Percentiles rank a stretch among this genome's conserved stretches.
These are phyloP conservation scores for Drosophila obscura DNA, from an alignment of 1,140 invertebrate species.

Conservation along the genomic window DNA sequence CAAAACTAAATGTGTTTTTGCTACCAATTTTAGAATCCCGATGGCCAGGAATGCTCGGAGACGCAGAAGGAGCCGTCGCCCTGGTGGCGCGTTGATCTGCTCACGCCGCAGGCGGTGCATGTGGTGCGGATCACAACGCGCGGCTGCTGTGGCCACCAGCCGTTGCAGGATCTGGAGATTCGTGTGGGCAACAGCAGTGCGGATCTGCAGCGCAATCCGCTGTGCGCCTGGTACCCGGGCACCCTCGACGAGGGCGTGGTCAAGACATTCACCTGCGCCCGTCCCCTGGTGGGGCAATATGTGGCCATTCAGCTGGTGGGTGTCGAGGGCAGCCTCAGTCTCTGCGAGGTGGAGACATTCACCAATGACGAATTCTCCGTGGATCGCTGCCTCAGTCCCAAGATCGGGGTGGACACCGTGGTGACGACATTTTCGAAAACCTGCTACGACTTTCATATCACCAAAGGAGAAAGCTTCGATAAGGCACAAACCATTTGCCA, in stretches of 20 bases:
- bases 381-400: conserved; percentile 89
- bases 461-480: conserved; percentile 91
- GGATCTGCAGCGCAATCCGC: conserved; percentile 92
- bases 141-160: conserved; percentile 94
- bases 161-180: conserved; percentile 95
- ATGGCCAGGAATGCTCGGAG: conserved; percentile 93
- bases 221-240: conserved; percentile 96
- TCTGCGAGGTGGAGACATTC: conserved; percentile 96
- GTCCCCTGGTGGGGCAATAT: conserved; percentile 92
- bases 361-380: conserved; percentile 95
- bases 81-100: conserved; percentile 95
- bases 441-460: conserved; percentile 94
- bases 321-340: conserved; percentile 93
- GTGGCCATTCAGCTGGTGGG: conserved; percentile 95
- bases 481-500: conserved; percentile 90
- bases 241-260: conserved; percentile 96
- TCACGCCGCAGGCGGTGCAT: conserved; percentile 92
- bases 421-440: conserved; percentile 92
- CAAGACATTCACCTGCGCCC: conserved; percentile 94
- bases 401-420: conserved; percentile 89
- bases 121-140: conserved; percentile 93
- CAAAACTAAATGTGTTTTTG: too few relatives aligned
- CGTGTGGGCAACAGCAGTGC: conserved; percentile 94
- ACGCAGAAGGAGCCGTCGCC: conserved; percentile 94
- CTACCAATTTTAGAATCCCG: conserved; percentile 88